Percentiles rank a stretch among this genome's conserved stretches.
These are phyloP conservation scores for Pycnomerus fuliginosus DNA, from an alignment of 2,888 invertebrate genomes.

Conservation along the genomic window DNA sequence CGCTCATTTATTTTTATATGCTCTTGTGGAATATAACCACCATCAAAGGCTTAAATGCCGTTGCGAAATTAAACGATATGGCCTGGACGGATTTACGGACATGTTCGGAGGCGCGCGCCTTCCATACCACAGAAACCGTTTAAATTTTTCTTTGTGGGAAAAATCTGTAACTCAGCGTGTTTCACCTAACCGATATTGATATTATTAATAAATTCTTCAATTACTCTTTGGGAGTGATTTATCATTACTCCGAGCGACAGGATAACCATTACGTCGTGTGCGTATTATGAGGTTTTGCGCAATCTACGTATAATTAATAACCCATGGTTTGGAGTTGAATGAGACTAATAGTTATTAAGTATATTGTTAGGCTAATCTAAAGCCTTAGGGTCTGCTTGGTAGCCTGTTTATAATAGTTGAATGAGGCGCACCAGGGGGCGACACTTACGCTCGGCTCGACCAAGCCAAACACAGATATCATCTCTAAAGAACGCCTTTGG, in stretches of 20 bases:
- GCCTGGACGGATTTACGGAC: too few relatives aligned
- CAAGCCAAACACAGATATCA: too few relatives aligned
- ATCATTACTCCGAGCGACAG: constrained; percentile 35
- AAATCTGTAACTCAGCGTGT: too few relatives aligned
- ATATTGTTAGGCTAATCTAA: constrained; percentile 30
- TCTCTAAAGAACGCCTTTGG: too few relatives aligned
- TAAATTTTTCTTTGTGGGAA: too few relatives aligned
- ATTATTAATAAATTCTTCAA: constrained; percentile 40
- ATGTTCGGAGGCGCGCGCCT: too few relatives aligned
- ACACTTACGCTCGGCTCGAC: too few relatives aligned
- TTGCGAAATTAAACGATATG: too few relatives aligned
- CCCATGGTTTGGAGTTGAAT: constrained; percentile 29
- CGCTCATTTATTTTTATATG: constrained; percentile 36
- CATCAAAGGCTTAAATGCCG: constrained; percentile 10
- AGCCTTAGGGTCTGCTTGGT: constrained; percentile 30
- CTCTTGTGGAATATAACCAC: constrained; percentile 8
- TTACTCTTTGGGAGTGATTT: constrained; percentile 33
- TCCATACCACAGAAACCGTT: too few relatives aligned
- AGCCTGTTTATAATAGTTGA: constrained; percentile 50
- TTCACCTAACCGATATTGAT: constrained; percentile 38
- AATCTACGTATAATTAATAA: constrained; percentile 30
- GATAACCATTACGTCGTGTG: constrained; percentile 22
- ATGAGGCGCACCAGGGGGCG: constrained; percentile 49
- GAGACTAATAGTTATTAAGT: constrained; percentile 37
- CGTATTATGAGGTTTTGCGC: constrained; percentile 14